A percentile compares a stretch with the other conserved stretches of the same genome.
These are phyloP conservation scores for Diabrotica balteata DNA, from an alignment of 2,888 invertebrate genomes.

Conservation along the genomic window DNA sequence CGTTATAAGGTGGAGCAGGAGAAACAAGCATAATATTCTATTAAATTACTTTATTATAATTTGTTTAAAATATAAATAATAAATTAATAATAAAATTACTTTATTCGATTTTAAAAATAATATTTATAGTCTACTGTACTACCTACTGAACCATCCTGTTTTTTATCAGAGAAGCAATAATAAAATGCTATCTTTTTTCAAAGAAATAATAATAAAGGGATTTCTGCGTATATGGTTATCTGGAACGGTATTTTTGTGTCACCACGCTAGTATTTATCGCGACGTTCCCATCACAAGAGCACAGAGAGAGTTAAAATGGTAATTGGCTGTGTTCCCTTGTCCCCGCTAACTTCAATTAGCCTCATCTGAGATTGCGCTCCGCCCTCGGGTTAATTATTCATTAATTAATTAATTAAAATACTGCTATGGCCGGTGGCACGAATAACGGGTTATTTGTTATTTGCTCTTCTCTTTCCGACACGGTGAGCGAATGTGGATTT, in stretches of 20 bases:
- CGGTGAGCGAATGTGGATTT: conserved; percentile 15
- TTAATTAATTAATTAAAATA: conserved; percentile 52
- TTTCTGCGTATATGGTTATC: not conserved
- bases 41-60: no score
- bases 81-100: no score
- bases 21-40: no score
- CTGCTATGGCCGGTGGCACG: conserved; percentile 38
- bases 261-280: not conserved
- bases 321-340: conserved; percentile 39
- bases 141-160: no score
- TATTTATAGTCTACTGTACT: no score
- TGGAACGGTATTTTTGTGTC: not conserved
- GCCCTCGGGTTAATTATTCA: conserved; percentile 48
- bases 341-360: conserved; percentile 47
- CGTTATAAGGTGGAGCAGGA: no score
- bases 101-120: no score
- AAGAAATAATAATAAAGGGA: no score
- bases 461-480: conserved; percentile 13
- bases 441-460: conserved; percentile 31
- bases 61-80: no score
- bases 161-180: no score
- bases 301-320: conserved; percentile 45
- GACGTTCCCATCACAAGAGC: conserved; percentile 8
- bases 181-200: no score
- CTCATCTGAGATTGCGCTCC: conserved; percentile 46